Evolutionary conservation across 2,888 invertebrate species (phyloP), one percentile per base, ranked within the genome.

Genomic region (Thalpophila matura): DNA sequence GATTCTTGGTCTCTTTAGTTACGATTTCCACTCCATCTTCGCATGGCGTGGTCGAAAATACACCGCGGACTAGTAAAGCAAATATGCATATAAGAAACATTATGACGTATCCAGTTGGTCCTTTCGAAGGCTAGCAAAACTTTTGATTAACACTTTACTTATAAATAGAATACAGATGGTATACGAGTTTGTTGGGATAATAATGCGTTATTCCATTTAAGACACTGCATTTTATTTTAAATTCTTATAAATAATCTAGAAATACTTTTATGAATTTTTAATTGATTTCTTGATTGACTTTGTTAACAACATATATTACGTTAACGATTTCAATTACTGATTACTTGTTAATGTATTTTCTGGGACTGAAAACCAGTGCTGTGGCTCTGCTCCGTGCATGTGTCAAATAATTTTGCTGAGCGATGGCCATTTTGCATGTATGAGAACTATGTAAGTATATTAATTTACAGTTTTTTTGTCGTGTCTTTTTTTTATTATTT

Each of bases 281-380:
- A 67, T 60, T 29, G 27, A 20, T 38, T 33, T n/a, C 6, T 45
- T 18, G n/a, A 67, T 53, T 43, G 7, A 3, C 27, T n/a, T 33
- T 9, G n/a, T 9, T n/a, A 9, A 7, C 27, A 27, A 42, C 12
- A 9, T n/a, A 9, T 9, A n/a, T n/a, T n/a, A n/a, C 24, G n/a
- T 29, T 12, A 33, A 55, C 12, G 5, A 16, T 29, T n/a, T 22
- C 1, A 22, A 53, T n/a, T n/a, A 22, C 46, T 20, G 0, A 53
- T 49, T n/a, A 37, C n/a, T 60, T 54, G 45, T 1, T 67, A 60
- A 67, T 67, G 22, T 16, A 7, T n/a, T n/a, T n/a, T n/a, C n/a
- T n/a, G n/a, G n/a, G n/a, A n/a, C n/a, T n/a, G n/a, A n/a, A n/a
- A n/a, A n/a, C n/a, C n/a, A n/a, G n/a, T n/a, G n/a, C n/a, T n/a